Evolutionary conservation across 2,797 vertebrate species (phyloP), one percentile per base, ranked within the genome.

Genomic region (Trachops cirrhosus): DNA sequence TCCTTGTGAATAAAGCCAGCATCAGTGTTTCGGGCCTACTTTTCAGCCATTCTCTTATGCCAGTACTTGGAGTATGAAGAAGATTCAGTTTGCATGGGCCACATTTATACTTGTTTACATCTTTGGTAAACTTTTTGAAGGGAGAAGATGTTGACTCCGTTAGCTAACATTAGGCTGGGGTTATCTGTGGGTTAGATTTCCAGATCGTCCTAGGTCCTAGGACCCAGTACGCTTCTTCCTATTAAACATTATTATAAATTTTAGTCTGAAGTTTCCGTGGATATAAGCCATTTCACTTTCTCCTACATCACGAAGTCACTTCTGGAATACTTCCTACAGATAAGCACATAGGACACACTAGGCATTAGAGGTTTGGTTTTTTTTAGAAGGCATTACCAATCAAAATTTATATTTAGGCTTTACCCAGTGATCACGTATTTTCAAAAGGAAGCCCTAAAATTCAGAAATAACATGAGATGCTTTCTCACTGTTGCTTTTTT

Each of bases 361-460:
- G 15, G 18, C 32, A 6, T 70, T 82, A 52, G 41, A 91, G 41
- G 26, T 70, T 87, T 46, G 34, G 4, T 84, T 89, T 26, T 94
- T 89, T 82, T 94, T 95, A 93, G 78, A 75, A 89, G n/a, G 21
- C 50, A 44, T 95, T 92, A 70, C 12, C 67, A 64, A 67, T 78
- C 77, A 94, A 85, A 94, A 64, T 83, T 54, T 92, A 50, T 67
- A 74, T 5, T 37, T 94, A 24, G 62, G 10, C 41, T 94, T 96
- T 89, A 92, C 73, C 26, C 19, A 62, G 12, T 83, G 73, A 26
- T 48, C 48, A 59, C 9, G 1, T 87, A n/a, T 82, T 94, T 87
- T 92, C 12, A 54, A 92, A 96, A 92, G 82, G 29, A 96, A 93
- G 86, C 80, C 21, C 89, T 32, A 92, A 78, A 95, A 84, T 39